These are phyloP conservation scores for Metallyticus violacea DNA, from an alignment of 2,888 invertebrate species.

Conservation along the genomic window DNA sequence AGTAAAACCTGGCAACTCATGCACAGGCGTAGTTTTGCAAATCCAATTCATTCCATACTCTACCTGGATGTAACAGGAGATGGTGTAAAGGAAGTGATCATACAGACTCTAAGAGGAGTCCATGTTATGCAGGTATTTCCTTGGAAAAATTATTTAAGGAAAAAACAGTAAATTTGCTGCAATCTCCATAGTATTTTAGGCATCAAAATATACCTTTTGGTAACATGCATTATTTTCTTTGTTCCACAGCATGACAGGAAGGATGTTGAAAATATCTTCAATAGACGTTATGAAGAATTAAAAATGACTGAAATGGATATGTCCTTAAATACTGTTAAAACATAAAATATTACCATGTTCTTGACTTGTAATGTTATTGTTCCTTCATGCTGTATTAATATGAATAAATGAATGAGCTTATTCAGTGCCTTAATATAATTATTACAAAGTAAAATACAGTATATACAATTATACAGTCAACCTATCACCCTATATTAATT, in stretches of 20 bases:
- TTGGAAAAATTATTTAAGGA: too few relatives aligned
- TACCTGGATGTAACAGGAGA: slow-evolving; percentile 64
- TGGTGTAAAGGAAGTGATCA: slow-evolving; percentile 62
- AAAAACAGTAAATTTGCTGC: too few relatives aligned
- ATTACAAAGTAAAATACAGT: too few relatives aligned
- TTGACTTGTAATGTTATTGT: too few relatives aligned
- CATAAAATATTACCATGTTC: neutral
- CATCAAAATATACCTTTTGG: too few relatives aligned
- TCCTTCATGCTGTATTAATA: neutral
- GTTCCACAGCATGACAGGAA: neutral
- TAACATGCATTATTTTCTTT: neutral
- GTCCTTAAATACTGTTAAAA: neutral
- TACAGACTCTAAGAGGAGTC: slow-evolving; percentile 63
- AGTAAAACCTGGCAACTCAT: slow-evolving; percentile 47
- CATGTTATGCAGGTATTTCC: slow-evolving; percentile 64
- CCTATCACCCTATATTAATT: too few relatives aligned
- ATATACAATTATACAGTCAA: too few relatives aligned
- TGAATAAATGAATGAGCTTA: too few relatives aligned
- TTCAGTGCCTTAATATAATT: neutral
- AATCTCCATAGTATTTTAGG: too few relatives aligned
- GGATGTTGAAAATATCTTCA: neutral
- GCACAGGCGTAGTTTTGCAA: slow-evolving; percentile 55
- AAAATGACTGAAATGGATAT: neutral
- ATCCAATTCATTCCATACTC: slow-evolving; percentile 59
- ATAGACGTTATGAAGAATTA: neutral